Base-by-base conservation (phyloP, 1,140 invertebrate species). In the Tetramorium simillimum region DNA sequence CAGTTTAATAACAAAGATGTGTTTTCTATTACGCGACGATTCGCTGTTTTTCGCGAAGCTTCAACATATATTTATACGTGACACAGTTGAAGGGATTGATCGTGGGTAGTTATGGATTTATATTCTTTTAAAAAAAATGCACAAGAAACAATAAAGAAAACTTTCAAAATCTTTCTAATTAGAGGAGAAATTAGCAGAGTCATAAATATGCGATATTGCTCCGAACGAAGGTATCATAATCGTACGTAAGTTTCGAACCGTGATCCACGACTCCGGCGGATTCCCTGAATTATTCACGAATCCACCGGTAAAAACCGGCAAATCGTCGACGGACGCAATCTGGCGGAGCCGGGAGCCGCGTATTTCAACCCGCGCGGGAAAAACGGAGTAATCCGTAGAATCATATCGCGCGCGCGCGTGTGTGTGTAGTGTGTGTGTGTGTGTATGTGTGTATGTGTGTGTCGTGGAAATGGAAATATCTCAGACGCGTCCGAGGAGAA, bases 401-500 rank as follows among this genome's bases (percentile, higher is more conserved):
- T 73, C 69, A 28, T 75, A 70, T 43, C 33, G 33, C 33, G 33
- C 28, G 28, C 28, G 28, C 2, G 28, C 2, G 28, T 33, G n/a
- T n/a, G n/a, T n/a, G n/a, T n/a, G n/a, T n/a, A n/a, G n/a, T n/a
- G n/a, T n/a, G 28, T 33, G 28, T 33, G 2, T 33, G 33, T 33
- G 33, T 33, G 33, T 33, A 3, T 33, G 3, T 33, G 33, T 33
- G 33, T 33, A 3, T 33, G 33, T 28, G 77, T 49, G 40, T 28
- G n/a, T 56, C 69, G 53, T 12, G 21, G 18, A 69, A 49, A 37
- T 60, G 80, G 40, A 46, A 84, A 73, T 73, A 84, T 75, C 58
- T 75, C 18, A 73, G 69, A 75, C 69, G 80, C 56, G 67, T 84
- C 53, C 69, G 80, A 73, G 40, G 80, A 84, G 80, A 84, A 84